phyloP scores from a whole-genome alignment of 2,113 vertebrate species.

The Damaliscus lunatus region DNA sequence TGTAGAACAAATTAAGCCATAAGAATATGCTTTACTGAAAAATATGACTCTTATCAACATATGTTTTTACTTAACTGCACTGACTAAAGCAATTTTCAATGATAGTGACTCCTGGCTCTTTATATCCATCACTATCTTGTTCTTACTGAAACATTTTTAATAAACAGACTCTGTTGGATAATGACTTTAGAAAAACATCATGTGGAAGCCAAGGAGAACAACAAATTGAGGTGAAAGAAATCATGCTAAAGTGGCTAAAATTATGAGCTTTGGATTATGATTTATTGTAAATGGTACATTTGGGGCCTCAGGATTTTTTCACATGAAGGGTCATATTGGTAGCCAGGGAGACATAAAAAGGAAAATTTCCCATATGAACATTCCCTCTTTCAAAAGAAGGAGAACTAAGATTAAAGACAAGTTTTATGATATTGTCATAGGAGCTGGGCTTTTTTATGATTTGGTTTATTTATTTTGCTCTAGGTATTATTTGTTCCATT shows the following conservation, averaged over 20 bases:
- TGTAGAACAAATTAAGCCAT: conserved; percentile 52
- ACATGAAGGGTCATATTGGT: conserved; percentile 48
- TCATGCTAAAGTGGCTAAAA: conserved; percentile 42
- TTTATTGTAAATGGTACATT: conserved; percentile 58
- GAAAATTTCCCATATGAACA: conserved; percentile 8
- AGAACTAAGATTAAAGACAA: conserved; percentile 40
- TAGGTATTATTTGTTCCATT: conserved; percentile 8
- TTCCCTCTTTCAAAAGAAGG: not conserved
- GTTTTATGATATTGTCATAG: conserved; percentile 28
- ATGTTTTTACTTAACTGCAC: conserved; percentile 74
- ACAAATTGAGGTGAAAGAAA: conserved; percentile 63
- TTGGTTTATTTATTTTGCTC: conserved; percentile 47
- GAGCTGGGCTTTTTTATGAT: not conserved
- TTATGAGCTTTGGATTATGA: conserved; percentile 42
- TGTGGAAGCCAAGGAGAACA: conserved; percentile 65
- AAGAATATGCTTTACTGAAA: conserved; percentile 73
- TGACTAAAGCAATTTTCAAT: conserved; percentile 70
- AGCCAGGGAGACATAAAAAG: conserved; percentile 58
- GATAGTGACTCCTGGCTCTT: conserved; percentile 50
- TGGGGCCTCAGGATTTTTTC: conserved; percentile 52
- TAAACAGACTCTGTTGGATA: conserved; percentile 20
- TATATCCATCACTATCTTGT: conserved; percentile 60
- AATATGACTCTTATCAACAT: conserved; percentile 63
- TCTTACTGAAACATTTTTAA: conserved; percentile 57
- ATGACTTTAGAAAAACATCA: conserved; percentile 59